These are phyloP conservation scores for Alentia gelatinosa DNA, from an alignment of 2,888 invertebrate genomes.

Conservation along the genomic window DNA sequence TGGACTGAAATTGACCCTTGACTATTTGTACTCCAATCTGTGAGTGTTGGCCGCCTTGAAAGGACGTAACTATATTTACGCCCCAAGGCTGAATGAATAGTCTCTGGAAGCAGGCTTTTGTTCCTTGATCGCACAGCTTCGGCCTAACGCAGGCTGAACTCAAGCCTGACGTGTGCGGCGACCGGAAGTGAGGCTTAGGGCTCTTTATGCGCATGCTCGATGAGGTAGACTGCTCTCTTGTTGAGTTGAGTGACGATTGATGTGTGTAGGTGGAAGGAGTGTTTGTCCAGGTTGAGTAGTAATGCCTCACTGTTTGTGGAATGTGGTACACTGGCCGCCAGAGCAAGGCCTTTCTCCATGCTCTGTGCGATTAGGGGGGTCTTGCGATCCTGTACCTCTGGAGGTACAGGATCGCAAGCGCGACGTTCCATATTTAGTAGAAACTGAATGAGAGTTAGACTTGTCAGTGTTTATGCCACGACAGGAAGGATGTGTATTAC, in stretches of 20 bases:
- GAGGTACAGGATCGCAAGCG: too few species aligned
- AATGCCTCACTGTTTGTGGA: not conserved
- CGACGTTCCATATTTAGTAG: too few species aligned
- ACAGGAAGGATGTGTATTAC: too few species aligned
- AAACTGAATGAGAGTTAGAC: too few species aligned
- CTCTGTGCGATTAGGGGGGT: too few species aligned
- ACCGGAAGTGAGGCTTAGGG: not conserved
- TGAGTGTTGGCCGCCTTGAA: not conserved
- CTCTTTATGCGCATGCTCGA: not conserved
- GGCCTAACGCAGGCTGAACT: too few species aligned
- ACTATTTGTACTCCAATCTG: not conserved
- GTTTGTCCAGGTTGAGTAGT: not conserved
- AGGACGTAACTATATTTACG: not conserved
- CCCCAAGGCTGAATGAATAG: not conserved
- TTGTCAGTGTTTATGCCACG: too few species aligned
- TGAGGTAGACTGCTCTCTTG: not conserved
- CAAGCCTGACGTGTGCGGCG: too few species aligned
- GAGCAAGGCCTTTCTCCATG: too few species aligned
- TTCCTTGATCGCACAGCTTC: not conserved
- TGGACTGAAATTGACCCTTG: not conserved
- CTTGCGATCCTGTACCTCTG: too few species aligned
- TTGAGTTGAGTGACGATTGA: not conserved
- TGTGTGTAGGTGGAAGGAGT: not conserved
- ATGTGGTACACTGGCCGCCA: too few species aligned
- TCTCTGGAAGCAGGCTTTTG: not conserved